Conservation (phyloP, 2,797 vertebrate species). For the Protosalanx chinensis region DNA sequence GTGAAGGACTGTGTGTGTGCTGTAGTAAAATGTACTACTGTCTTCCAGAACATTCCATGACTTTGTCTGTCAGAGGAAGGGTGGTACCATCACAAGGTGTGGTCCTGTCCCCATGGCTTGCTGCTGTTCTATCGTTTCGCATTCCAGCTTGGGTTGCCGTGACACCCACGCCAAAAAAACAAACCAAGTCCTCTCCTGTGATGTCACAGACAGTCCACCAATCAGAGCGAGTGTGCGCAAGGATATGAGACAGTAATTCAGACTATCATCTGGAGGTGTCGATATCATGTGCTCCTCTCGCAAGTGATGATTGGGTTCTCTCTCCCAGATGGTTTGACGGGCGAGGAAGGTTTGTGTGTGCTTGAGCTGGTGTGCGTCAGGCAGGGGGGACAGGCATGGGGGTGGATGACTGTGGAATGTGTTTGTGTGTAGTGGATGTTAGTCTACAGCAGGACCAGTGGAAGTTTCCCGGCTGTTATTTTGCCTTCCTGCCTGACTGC, state of each 20-base stretch:
- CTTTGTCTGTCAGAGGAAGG: neutral
- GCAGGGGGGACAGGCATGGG: neutral
- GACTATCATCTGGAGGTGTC: no score
- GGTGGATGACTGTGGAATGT: constrained; percentile 17
- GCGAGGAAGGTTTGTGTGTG: neutral
- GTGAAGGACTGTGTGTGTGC: neutral
- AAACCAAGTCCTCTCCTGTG: neutral
- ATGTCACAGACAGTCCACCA: neutral
- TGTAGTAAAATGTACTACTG: neutral
- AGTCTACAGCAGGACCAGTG: neutral
- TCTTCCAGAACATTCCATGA: constrained; percentile 2
- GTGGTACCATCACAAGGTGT: neutral
- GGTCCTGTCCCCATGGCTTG: neutral
- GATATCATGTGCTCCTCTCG: no score
- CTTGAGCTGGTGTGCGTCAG: neutral
- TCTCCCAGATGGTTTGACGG: neutral
- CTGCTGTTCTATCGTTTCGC: neutral
- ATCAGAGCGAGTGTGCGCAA: neutral
- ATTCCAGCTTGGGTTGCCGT: neutral
- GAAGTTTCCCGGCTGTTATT: neutral
- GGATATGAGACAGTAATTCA: neutral
- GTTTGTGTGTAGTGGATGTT: constrained; percentile 1
- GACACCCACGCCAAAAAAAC: neutral
- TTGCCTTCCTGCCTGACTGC: neutral
- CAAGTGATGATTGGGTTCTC: neutral